A percentile compares a stretch with the other conserved stretches of the same genome.
Conservation (phyloP, 2,797 vertebrate species). For the Iguana delicatissima region DNA sequence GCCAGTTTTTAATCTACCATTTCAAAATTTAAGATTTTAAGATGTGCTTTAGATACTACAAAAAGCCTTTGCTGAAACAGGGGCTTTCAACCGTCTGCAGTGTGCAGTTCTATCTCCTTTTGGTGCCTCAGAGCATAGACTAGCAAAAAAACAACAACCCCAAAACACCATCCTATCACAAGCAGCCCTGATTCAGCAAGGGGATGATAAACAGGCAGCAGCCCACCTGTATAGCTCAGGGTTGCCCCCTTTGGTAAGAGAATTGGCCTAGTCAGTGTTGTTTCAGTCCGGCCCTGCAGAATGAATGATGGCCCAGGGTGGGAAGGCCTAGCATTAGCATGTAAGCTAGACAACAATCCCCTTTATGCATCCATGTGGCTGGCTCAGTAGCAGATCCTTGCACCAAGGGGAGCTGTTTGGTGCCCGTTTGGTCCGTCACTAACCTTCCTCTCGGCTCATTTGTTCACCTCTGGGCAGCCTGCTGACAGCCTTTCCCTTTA, state of each 20-base stretch:
- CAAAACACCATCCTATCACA: too few species aligned
- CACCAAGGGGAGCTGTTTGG: conserved; percentile 25
- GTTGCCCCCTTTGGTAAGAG: background rate
- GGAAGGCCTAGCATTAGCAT: conserved; percentile 2
- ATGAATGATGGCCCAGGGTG: conserved; percentile 18
- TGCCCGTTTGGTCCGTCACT: conserved; percentile 68
- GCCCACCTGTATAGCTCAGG: background rate
- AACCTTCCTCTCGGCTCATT: conserved; percentile 81
- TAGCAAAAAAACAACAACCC: background rate
- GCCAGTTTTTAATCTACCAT: background rate
- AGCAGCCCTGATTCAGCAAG: background rate
- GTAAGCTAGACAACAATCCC: conserved; percentile 37
- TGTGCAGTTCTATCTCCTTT: background rate
- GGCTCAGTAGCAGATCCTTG: conserved; percentile 50
- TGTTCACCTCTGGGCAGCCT: conserved; percentile 77
- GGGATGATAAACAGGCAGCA: background rate
- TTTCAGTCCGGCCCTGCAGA: background rate
- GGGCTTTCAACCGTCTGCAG: background rate
- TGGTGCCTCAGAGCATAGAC: conserved; percentile 33
- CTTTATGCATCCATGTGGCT: conserved; percentile 19
- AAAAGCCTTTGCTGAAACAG: too few species aligned
- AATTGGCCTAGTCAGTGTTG: background rate
- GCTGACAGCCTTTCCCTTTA: conserved; percentile 88
- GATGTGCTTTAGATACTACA: too few species aligned
- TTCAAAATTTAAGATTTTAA: background rate